A percentile compares a stretch with the other conserved stretches of the same genome.
phyloP scores from a whole-genome alignment of 2,888 invertebrate genomes.

The Thelaira solivaga region DNA sequence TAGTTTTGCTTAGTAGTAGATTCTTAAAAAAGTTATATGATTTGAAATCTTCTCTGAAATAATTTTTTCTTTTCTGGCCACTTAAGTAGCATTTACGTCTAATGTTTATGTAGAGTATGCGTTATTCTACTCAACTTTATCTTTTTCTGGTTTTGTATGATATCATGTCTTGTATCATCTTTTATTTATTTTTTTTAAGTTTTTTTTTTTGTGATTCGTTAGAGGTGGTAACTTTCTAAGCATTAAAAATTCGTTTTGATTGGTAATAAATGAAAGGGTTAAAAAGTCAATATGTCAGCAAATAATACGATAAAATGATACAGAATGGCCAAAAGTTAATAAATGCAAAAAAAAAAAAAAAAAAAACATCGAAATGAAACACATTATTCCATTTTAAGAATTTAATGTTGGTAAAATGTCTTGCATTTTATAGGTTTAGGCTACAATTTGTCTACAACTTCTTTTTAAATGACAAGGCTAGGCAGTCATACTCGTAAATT shows the following conservation, averaged over 20 bases:
- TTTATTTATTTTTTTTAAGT: not conserved
- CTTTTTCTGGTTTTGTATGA: slow-evolving; percentile 45
- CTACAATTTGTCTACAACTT: slow-evolving; percentile 21
- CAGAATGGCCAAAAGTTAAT: not conserved
- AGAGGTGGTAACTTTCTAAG: slow-evolving; percentile 60
- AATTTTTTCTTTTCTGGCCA: no score
- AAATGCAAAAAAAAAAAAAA: not conserved
- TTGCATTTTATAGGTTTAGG: not conserved
- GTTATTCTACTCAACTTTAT: no score
- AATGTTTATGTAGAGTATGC: no score
- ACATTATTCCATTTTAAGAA: not conserved
- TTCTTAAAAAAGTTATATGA: no score
- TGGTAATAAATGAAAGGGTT: slow-evolving; percentile 55
- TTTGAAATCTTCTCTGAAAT: no score
- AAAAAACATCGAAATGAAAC: not conserved
- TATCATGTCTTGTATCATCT: slow-evolving; percentile 32
- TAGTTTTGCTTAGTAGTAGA: no score
- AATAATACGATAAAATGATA: slow-evolving; percentile 47
- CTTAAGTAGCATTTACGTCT: no score
- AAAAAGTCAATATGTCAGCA: slow-evolving; percentile 56
- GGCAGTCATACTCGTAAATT: not conserved
- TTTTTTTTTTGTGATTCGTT: slow-evolving; percentile 41
- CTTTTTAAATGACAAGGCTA: slow-evolving; percentile 41
- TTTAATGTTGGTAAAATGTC: not conserved
- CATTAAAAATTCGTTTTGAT: slow-evolving; percentile 56